Base-by-base conservation (phyloP, 2,888 invertebrate genomes). In the Eledone cirrhosa region DNA sequence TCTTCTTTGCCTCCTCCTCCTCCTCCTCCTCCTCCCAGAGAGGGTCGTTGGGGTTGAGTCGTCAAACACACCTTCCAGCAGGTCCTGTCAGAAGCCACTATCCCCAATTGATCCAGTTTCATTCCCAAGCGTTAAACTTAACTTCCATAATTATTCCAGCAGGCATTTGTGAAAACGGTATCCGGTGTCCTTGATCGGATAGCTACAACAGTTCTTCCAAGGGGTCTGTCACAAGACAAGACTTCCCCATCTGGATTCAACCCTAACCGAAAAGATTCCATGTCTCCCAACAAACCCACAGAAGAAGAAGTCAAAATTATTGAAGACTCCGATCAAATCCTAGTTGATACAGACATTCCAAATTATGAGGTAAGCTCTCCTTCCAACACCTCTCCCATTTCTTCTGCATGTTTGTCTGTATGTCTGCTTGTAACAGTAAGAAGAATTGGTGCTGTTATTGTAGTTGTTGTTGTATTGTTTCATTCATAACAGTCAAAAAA, bases 151-250 rank as follows among this genome's bases (percentile, higher is more conserved):
- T 41, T 41, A 41, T 41, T 41, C 41, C 22, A 81, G 22, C 90
- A 94, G 91, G 91, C 94, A 88, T 93, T 95, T 87, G 94, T 94
- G 0, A 94, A 94, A 88, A 95, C 95, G 0, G 94, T 95, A 83
- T 95, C 94, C 1, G 95, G 94, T 0, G 94, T 95, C 82, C 94
- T 95, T 88, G 95, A 95, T 90, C 94, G 94, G 0, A 92, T 95
- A 74, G 94, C 93, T 89, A 95, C 94, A 31, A 83, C 83, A 24
- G 80, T 84, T 31, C 83, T 83, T 79, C 80, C 86, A 29, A 29
- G 72, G 13, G 31, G 72, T 72, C 31, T 72, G 72, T 72, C 72
- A 2, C 72, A 72, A 72, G 72, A 72, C 31, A 72, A 72, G 33
- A 72, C 41, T n/a, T 11, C 72, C 33, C n/a, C n/a, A n/a, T 41